Base-by-base conservation (phyloP, 2,113 vertebrate genomes). In the Scortum barcoo region DNA sequence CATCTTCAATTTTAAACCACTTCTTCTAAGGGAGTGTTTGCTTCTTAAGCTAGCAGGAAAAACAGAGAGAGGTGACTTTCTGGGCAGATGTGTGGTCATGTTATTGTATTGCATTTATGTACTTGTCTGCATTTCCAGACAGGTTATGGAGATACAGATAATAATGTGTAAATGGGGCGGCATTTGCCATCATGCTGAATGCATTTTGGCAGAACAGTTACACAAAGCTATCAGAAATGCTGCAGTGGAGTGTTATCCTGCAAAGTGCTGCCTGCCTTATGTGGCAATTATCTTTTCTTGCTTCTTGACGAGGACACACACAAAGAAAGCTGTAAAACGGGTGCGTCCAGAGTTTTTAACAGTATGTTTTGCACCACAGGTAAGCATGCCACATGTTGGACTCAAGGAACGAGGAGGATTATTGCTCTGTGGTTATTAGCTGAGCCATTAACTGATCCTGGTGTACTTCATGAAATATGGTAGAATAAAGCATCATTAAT, bases 391-490 rank as follows among this genome's bases (percentile, higher is more conserved):
- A 54, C 33, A 50, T 28, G 54, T 38, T 76, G 53, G n/a, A 72
- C 30, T 61, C 28, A 42, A 58, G 8, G 28, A 66, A 13, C 50
- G 36, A 62, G 48, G 28, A 22, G 9, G 16, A 56, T 30, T 20
- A 78, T 86, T 58, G 65, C 78, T 68, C 61, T 44, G 22, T 36
- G 19, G 42, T 20, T 71, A 24, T 72, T 60, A 50, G 33, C 11
- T 54, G 5, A 74, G 62, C 28, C 24, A 28, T 54, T 17, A 22
- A n/a, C 54, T 44, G 48, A 51, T 60, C 44, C 75, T 36, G 51
- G 16, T 26, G 72, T 10, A 56, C 67, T 51, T 61, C 44, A 60
- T 30, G 28, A 38, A 60, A 42, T 65, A 28, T 2, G 28, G 3
- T 2, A 28, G 30, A 83, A 24, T 54, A 56, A 50, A 46, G 30